Conservation (phyloP, 2,797 vertebrate species). For the Xenentodon cancila region DNA sequence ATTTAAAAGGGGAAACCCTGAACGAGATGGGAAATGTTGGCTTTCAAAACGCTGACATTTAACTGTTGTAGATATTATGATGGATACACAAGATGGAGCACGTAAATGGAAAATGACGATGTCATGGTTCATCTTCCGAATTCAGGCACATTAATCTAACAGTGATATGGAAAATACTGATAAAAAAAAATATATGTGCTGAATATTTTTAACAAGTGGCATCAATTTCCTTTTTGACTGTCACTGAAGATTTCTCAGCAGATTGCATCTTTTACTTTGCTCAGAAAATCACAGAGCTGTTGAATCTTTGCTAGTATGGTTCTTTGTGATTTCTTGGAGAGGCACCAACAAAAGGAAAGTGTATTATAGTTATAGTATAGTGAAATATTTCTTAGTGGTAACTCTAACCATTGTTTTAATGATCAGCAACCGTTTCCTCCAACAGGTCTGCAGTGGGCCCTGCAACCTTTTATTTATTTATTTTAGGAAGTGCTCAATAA, state of each 20-base stretch:
- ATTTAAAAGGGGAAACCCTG: conserved; percentile 56
- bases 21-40: conserved; percentile 62
- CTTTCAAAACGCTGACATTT: conserved; percentile 79
- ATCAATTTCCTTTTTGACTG: conserved; percentile 69
- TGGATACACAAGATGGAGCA: conserved; percentile 71
- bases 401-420: too few relatives aligned
- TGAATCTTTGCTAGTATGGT: conserved; percentile 53
- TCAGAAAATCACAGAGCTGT: conserved; percentile 62
- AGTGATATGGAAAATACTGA: conserved; percentile 69
- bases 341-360: conserved; percentile 60
- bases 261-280: conserved; percentile 68
- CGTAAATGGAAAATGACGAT: conserved; percentile 74
- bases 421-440: too few relatives aligned
- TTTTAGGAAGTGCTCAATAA: too few relatives aligned
- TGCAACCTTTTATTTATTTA: too few relatives aligned
- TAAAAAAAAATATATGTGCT: conserved; percentile 64
- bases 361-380: conserved; percentile 51
- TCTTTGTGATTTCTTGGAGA: conserved; percentile 49
- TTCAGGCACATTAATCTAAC: conserved; percentile 68
- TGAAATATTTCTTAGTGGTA: too few relatives aligned
- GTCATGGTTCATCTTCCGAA: conserved; percentile 73
- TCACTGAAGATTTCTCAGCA: conserved; percentile 65
- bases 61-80: conserved; percentile 73
- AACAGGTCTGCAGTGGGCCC: too few relatives aligned
- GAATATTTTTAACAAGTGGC: conserved; percentile 70